Conservation (phyloP, 1,140 invertebrate species). For the Scylla paramamosain region DNA sequence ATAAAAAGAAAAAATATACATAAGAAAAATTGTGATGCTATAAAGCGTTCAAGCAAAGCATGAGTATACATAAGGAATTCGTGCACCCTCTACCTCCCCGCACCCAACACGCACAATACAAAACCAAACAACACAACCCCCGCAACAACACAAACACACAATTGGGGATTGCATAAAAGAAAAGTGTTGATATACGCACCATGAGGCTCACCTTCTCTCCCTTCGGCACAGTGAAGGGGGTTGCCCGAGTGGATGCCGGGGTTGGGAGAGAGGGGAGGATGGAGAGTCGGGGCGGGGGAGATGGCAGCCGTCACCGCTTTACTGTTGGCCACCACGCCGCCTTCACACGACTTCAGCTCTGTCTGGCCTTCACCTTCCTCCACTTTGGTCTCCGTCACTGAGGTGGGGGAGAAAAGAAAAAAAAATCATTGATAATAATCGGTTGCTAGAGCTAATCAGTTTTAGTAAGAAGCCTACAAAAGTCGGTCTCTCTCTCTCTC, state of each 20-base stretch:
- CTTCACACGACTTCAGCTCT: slow-evolving; percentile 76
- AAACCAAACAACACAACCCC: neutral
- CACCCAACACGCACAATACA: slow-evolving; percentile 83
- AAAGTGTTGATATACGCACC: slow-evolving; percentile 48
- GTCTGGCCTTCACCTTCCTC: slow-evolving; percentile 76
- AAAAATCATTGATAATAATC: neutral
- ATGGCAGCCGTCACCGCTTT: slow-evolving; percentile 74
- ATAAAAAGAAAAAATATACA: no score
- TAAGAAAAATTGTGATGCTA: no score
- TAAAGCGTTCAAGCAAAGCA: no score
- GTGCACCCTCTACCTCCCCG: slow-evolving; percentile 82
- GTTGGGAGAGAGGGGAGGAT: slow-evolving; percentile 69
- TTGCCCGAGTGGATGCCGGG: slow-evolving; percentile 63
- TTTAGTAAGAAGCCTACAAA: no score
- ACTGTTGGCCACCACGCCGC: slow-evolving; percentile 72
- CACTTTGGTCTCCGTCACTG: slow-evolving; percentile 77
- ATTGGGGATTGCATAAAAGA: neutral
- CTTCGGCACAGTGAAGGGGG: slow-evolving; percentile 79
- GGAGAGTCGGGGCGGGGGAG: slow-evolving; percentile 70
- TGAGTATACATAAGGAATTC: no score
- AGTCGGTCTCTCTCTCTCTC: neutral
- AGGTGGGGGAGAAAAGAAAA: neutral
- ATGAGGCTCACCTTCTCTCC: slow-evolving; percentile 82
- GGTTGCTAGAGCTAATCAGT: neutral
- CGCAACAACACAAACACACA: neutral